Percentiles rank a stretch among this genome's conserved stretches.
Evolutionary conservation across 2,888 invertebrate species (phyloP).

Genomic region (Emmelina monodactyla): DNA sequence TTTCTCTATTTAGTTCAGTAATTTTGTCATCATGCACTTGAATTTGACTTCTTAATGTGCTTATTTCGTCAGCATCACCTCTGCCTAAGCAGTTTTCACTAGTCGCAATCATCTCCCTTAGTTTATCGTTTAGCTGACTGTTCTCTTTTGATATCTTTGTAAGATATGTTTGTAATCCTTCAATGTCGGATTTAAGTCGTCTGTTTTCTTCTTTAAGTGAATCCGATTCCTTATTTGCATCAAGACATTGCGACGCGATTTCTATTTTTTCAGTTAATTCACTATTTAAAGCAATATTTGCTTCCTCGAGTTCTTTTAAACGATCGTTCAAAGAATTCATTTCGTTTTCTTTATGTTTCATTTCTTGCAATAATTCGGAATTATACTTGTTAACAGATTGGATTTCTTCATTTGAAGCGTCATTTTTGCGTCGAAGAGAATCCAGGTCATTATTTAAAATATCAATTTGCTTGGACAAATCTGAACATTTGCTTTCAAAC

Average conservation of each 20-base stretch:
- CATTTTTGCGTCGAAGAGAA: no score
- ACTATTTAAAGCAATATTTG: no score
- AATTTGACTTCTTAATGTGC: slow-evolving; percentile 30
- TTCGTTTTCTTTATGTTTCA: no score
- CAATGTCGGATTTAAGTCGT: slow-evolving; percentile 49
- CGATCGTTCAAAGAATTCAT: no score
- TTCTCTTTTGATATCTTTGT: slow-evolving; percentile 60
- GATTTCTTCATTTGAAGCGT: no score
- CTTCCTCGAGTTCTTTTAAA: no score
- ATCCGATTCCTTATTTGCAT: slow-evolving; percentile 31
- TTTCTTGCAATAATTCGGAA: no score
- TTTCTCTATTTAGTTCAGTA: slow-evolving; percentile 50
- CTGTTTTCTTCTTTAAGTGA: slow-evolving; percentile 46
- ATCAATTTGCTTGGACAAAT: no score
- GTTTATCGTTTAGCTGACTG: slow-evolving; percentile 48
- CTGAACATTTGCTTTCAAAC: not conserved
- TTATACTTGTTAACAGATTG: no score
- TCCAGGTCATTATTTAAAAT: no score
- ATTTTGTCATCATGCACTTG: slow-evolving; percentile 40
- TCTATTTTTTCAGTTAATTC: slow-evolving; percentile 9
- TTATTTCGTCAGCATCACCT: slow-evolving; percentile 27
- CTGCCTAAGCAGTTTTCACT: slow-evolving; percentile 39
- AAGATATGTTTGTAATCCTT: slow-evolving; percentile 53
- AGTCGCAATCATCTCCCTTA: slow-evolving; percentile 48
- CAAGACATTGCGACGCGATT: slow-evolving; percentile 19